Evolutionary conservation across 2,113 vertebrate species (phyloP).

Genomic region (Agapornis roseicollis): DNA sequence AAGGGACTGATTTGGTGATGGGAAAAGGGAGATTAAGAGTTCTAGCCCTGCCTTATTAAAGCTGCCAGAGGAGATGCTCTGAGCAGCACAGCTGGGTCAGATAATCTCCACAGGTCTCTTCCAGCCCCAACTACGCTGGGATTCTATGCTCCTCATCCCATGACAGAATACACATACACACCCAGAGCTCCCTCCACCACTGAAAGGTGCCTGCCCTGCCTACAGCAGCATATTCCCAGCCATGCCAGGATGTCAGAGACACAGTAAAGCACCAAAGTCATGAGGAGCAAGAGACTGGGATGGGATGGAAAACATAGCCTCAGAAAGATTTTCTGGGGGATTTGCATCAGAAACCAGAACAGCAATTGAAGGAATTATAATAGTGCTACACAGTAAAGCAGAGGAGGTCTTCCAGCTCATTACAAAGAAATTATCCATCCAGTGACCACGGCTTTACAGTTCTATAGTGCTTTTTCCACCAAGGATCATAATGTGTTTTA

Average conservation of each 20-base stretch:
- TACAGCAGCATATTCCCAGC: not conserved
- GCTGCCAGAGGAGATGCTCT: not conserved
- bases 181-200: not conserved
- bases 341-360: not conserved
- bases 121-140: not conserved
- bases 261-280: not conserved
- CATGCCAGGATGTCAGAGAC: not conserved
- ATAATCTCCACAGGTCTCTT: not conserved
- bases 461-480: not conserved
- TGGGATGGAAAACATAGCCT: not conserved
- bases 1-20: not conserved
- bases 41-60: not conserved
- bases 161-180: accelerated
- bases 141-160: not conserved
- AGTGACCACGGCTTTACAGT: not conserved
- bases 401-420: not conserved
- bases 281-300: not conserved
- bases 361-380: not conserved
- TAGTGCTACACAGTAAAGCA: not conserved
- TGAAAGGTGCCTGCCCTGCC: not conserved
- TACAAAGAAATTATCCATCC: not conserved
- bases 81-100: not conserved
- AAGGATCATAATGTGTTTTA: not conserved
- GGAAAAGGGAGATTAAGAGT: not conserved
- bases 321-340: not conserved